Base-by-base conservation (phyloP, 2,888 invertebrate genomes). In the Yponomeuta sedellus region DNA sequence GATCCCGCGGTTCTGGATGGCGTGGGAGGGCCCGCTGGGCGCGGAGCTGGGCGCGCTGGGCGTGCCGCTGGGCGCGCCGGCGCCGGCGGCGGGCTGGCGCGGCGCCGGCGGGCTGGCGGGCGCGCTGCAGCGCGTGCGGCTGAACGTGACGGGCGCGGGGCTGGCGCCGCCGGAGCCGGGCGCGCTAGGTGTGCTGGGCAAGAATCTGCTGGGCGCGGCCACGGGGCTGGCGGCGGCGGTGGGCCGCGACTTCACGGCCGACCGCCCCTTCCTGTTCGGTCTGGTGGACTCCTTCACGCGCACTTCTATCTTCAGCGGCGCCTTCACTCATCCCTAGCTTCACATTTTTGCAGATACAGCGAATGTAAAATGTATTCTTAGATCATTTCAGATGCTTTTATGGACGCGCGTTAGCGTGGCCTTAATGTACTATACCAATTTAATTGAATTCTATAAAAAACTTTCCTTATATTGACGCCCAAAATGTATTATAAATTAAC, bases 211-310 rank as follows among this genome's bases (percentile, higher is more conserved):
- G 44, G 16, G 44, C 69, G 78, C 80, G 67, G 73, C 73, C 70
- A 80, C 79, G 2, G 80, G 78, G 61, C 78, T 73, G 69, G 77
- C 76, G 52, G 80, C 77, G 71, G 34, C 64, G 11, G 28, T 64
- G 28, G 64, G 64, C 5, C 64, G 58, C 28, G 58, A 58, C 56
- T 56, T 78, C 78, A 58, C 64, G 63, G 59, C 66, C 66, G 65
- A 56, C 39, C 25, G 57, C 56, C 57, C 58, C 28, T 64, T 58
- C 39, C 34, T 57, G 28, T 64, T 64, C 39, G 61, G 57, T 56
- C 56, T 64, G 64, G n/a, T 44, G 59, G 62, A 52, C 44, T 59
- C 40, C 22, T 63, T 68, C 25, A 64, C 56, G 19, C 56, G 19
- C 3, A 64, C 58, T n/a, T 57, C 39, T 11, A 28, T 57, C 6